These are phyloP conservation scores for Drosophila ustulata DNA, from an alignment of 2,888 invertebrate species.

Conservation along the genomic window DNA sequence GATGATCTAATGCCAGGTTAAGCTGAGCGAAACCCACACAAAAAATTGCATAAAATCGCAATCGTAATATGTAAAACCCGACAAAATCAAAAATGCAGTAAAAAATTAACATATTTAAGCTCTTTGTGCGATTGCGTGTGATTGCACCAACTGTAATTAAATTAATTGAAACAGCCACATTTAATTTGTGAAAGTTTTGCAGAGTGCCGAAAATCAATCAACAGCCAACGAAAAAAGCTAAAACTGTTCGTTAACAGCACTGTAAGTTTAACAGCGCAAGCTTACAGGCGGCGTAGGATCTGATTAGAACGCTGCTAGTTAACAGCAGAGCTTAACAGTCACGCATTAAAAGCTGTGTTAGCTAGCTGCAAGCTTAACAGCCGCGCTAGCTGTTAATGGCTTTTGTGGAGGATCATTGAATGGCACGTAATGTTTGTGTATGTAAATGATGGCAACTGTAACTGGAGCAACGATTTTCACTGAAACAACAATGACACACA, in stretches of 20 bases:
- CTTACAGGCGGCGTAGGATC: not conserved
- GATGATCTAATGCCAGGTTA: slow-evolving; percentile 42
- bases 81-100: slow-evolving; percentile 10
- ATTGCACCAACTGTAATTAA: slow-evolving; percentile 27
- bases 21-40: slow-evolving; percentile 26
- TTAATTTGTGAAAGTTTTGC: slow-evolving; percentile 59
- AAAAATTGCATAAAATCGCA: slow-evolving; percentile 28
- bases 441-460: slow-evolving; percentile 40
- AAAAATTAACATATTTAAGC: slow-evolving; percentile 16
- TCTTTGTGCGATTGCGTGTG: slow-evolving; percentile 39
- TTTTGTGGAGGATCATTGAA: slow-evolving; percentile 10
- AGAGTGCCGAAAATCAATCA: slow-evolving; percentile 38
- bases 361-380: slow-evolving; percentile 22
- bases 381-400: slow-evolving; percentile 1
- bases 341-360: not conserved
- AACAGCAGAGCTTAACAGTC: not conserved
- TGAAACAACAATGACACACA: slow-evolving; percentile 40
- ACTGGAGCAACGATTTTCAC: slow-evolving; percentile 56
- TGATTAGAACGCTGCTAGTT: not conserved
- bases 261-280: not conserved
- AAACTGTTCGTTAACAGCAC: slow-evolving; percentile 3
- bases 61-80: slow-evolving; percentile 5
- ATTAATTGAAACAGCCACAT: slow-evolving; percentile 18
- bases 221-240: slow-evolving; percentile 4
- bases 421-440: slow-evolving; percentile 38